A percentile compares a stretch with the other conserved stretches of the same genome.
Evolutionary conservation across 2,797 vertebrate genomes (phyloP).

Genomic region (Melanotaenia pygmaea): DNA sequence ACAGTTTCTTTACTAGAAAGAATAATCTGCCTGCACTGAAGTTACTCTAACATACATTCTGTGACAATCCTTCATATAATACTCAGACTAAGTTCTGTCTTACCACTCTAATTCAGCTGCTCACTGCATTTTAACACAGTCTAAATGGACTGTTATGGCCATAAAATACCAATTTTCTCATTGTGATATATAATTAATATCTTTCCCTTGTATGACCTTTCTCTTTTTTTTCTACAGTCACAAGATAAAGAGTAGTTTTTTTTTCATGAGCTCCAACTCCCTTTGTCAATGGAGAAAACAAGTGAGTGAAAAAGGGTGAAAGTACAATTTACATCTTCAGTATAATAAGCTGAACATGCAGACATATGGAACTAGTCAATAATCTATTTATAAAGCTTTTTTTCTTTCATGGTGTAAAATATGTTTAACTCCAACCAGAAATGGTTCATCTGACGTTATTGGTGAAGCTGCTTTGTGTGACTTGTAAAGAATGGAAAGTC

Average conservation of each 20-base stretch:
- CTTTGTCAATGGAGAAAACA: neutral
- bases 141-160: neutral
- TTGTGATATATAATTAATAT: neutral
- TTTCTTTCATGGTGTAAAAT: neutral
- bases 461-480: neutral
- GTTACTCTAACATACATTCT: neutral
- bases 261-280: neutral
- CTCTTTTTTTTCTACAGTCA: neutral
- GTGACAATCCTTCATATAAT: neutral
- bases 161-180: conserved; percentile 8
- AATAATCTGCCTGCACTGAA: neutral
- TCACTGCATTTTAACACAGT: neutral
- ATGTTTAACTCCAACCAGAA: neutral
- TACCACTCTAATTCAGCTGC: neutral
- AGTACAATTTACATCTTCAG: neutral
- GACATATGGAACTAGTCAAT: neutral
- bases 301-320: neutral
- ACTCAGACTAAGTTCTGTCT: neutral
- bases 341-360: neutral
- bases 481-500: conserved; percentile 9
- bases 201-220: neutral
- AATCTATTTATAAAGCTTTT: neutral
- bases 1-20: neutral
- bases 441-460: neutral
- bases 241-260: conserved; percentile 10